These are phyloP conservation scores for Mus spretus DNA, from an alignment of 2,797 vertebrate genomes.

Conservation along the genomic window DNA sequence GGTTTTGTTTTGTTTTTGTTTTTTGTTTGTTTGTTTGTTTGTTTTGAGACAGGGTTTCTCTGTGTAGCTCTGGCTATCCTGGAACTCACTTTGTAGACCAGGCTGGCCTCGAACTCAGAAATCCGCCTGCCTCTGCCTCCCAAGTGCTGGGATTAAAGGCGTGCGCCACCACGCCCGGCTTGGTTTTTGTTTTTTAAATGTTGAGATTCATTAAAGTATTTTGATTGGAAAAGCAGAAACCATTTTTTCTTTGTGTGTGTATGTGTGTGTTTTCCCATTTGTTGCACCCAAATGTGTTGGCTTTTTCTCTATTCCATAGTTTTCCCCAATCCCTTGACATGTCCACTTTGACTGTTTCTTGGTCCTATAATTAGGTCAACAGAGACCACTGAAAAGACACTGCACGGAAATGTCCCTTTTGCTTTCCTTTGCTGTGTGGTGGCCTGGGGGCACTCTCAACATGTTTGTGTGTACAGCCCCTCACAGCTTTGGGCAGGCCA, in stretches of 20 bases:
- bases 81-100: too few relatives aligned
- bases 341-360: background rate
- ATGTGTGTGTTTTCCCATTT: background rate
- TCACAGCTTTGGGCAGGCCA: background rate
- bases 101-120: too few relatives aligned
- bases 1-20: too few relatives aligned
- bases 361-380: background rate
- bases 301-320: background rate
- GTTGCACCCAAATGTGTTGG: too few relatives aligned
- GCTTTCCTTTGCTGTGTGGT: background rate
- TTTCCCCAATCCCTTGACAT: background rate
- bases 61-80: too few relatives aligned
- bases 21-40: too few relatives aligned
- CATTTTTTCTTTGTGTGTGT: background rate
- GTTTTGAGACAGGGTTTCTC: too few relatives aligned
- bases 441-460: background rate
- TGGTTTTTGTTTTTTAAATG: background rate
- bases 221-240: background rate
- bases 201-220: background rate
- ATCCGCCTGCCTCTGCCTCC: too few relatives aligned
- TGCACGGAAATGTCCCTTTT: background rate
- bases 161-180: too few relatives aligned
- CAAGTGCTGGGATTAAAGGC: too few relatives aligned
- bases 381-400: background rate
- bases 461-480: background rate